A percentile compares a stretch with the other conserved stretches of the same genome.
Conservation (phyloP, 1,140 invertebrate species). For the Drusus annulatus region DNA sequence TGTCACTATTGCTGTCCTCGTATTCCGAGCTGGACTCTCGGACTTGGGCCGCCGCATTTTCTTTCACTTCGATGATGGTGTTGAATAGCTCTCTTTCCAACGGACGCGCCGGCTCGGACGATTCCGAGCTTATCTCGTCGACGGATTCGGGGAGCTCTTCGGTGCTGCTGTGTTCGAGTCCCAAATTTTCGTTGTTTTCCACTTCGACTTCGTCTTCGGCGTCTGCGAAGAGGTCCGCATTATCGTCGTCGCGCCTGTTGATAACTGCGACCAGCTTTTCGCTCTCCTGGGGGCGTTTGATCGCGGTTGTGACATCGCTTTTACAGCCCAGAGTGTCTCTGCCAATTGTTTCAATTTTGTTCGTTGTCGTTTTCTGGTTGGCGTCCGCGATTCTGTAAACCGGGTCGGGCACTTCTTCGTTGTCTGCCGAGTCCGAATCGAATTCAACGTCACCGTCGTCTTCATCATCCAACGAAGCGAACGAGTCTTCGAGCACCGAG, state of each 20-base stretch:
- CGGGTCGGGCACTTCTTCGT: constrained; percentile 36
- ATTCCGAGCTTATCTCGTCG: constrained; percentile 40
- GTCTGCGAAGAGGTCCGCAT: constrained; percentile 17
- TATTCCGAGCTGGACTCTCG: constrained; percentile 26
- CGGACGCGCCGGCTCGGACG: neutral
- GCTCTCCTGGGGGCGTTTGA: neutral
- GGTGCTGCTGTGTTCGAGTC: constrained; percentile 26
- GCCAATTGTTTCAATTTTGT: constrained; percentile 8
- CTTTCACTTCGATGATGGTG: constrained; percentile 21
- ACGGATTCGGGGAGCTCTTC: constrained; percentile 24
- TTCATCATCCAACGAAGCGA: constrained; percentile 49
- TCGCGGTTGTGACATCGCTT: neutral
- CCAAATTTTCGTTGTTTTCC: constrained; percentile 54
- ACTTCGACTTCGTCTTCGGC: constrained; percentile 35
- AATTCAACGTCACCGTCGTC: constrained; percentile 35
- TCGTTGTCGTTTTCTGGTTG: neutral
- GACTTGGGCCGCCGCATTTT: constrained; percentile 3
- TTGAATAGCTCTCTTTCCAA: neutral
- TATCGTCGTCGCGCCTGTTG: constrained; percentile 15
- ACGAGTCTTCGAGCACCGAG: constrained; percentile 44
- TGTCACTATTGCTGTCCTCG: constrained; percentile 37
- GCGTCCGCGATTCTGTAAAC: constrained; percentile 5
- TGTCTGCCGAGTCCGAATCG: constrained; percentile 39
- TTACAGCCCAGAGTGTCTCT: neutral
- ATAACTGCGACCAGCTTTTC: neutral